Conservation (phyloP, 2,113 vertebrate species). For the Oophaga pumilio region DNA sequence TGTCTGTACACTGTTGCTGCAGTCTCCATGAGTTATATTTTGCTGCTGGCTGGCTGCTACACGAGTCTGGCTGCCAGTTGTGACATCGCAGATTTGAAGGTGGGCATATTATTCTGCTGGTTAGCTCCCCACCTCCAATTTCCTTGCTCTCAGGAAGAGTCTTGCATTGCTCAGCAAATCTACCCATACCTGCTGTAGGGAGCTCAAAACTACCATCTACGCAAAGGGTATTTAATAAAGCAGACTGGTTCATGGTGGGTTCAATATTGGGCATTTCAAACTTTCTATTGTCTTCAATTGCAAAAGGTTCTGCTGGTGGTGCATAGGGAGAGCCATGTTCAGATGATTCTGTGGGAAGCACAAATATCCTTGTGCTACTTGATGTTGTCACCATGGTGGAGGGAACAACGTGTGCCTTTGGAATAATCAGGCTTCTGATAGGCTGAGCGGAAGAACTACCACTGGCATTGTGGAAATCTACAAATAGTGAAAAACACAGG, state of each 20-base stretch:
- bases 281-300: slow-evolving; percentile 79
- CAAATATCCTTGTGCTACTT: slow-evolving; percentile 72
- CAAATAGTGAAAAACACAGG: slow-evolving; percentile 32
- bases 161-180: slow-evolving; percentile 77
- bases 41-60: slow-evolving; percentile 69
- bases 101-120: slow-evolving; percentile 65
- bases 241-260: slow-evolving; percentile 87
- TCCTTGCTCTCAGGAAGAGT: slow-evolving; percentile 80
- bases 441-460: slow-evolving; percentile 89
- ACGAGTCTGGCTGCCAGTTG: slow-evolving; percentile 74
- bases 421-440: slow-evolving; percentile 92
- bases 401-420: slow-evolving; percentile 97
- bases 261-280: slow-evolving; percentile 87
- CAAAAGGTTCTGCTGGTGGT: slow-evolving; percentile 74
- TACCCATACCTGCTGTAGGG: slow-evolving; percentile 69
- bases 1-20: slow-evolving; percentile 84
- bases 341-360: slow-evolving; percentile 67
- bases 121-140: slow-evolving; percentile 66
- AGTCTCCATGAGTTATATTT: slow-evolving; percentile 82
- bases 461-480: slow-evolving; percentile 85
- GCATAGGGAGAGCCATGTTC: slow-evolving; percentile 74
- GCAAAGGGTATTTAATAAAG: slow-evolving; percentile 76
- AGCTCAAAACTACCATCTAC: slow-evolving; percentile 80
- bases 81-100: slow-evolving; percentile 65
- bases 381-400: slow-evolving; percentile 83